Base-by-base conservation (phyloP, 2,113 vertebrate species). In the Baryphthengus martii region DNA sequence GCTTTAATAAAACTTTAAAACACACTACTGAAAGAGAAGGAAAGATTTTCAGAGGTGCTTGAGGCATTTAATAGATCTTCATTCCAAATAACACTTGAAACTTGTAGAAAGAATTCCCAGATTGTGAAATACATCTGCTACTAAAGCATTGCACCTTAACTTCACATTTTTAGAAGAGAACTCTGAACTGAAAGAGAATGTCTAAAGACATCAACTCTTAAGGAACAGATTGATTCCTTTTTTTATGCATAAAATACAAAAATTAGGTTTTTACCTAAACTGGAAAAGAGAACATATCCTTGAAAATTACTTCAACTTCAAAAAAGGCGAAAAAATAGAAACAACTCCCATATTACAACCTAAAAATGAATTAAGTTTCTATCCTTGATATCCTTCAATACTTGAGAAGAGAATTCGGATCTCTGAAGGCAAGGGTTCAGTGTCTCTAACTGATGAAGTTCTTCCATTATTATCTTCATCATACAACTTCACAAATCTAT, bases 1-100 rank as follows among this genome's bases (percentile, higher is more conserved):
- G 7, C 14, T 76, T 94, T 67, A 95, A 95, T 88, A 96, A 84
- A 94, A 42, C 17, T 76, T 88, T 85, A 39, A 89, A 93, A 37
- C 6, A 65, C 86, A 17, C 11, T 87, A 45, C 21, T 19, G 11
- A 85, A 88, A 87, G 58, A 1, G 12, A 58, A 89, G 11, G 14
- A 91, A 59, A 87, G 24, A 55, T 79, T 95, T 81, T 96, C 74
- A 91, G n/a, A 71, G 21, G 5, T 81, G 3, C 31, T 66, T 70
- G n/a, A 80, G 45, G 47, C 55, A 1, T 68, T 62, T 74, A 79
- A 85, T 66, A 70, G 63, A 52, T 68, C 65, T 92, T 84, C 35
- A 59, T 96, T 61, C 13, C 39, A 83, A 71, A 33, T 76, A 74
- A 5, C 21, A 20, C 47, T 56, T 81, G 73, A 86, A 96, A 86